These are phyloP conservation scores for Reticulitermes speratus DNA, from an alignment of 1,140 invertebrate genomes.

Conservation along the genomic window DNA sequence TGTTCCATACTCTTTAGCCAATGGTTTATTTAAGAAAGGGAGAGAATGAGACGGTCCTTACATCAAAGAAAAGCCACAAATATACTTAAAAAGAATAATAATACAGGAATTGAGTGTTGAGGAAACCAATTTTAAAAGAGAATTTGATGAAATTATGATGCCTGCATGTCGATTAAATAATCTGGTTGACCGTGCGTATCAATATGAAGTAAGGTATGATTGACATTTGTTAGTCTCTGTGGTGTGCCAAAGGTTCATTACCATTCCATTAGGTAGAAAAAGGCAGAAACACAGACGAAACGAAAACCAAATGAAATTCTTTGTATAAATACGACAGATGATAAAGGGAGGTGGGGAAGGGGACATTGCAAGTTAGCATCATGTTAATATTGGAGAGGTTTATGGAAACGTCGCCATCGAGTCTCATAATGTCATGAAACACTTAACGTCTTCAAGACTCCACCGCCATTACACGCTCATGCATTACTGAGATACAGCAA, in stretches of 20 bases:
- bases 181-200: neutral
- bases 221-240: neutral
- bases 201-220: neutral
- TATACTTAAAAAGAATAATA: neutral
- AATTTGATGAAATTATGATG: neutral
- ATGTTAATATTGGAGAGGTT: neutral
- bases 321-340: neutral
- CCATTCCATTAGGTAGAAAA: neutral
- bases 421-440: neutral
- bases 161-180: neutral
- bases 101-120: neutral
- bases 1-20: neutral
- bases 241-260: neutral
- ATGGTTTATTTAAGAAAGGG: neutral
- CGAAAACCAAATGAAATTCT: neutral
- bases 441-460: neutral
- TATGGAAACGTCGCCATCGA: neutral
- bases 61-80: conserved; percentile 9
- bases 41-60: neutral
- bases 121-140: neutral
- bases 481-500: neutral
- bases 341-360: neutral
- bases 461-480: neutral
- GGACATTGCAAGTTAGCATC: neutral
- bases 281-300: neutral